Base-by-base conservation (phyloP, 2,797 vertebrate species). In the Chloroceryle inda region DNA sequence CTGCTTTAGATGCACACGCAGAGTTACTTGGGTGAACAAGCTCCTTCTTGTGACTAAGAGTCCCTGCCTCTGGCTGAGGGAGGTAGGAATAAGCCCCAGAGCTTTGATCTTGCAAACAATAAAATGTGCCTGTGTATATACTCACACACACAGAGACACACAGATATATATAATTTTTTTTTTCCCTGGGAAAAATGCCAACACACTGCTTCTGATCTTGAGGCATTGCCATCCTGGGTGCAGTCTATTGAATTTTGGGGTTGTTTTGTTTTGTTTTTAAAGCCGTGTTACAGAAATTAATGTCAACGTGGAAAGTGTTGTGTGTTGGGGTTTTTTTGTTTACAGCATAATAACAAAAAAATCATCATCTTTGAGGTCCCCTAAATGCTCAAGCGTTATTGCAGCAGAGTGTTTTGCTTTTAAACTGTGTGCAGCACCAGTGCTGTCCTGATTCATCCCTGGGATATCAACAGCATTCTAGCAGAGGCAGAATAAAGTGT, bases 181-280 rank as follows among this genome's bases (percentile, higher is more conserved):
- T 10, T 75, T 62, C 24, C 8, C 64, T 78, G 86, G 88, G 89
- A 92, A 95, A 84, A 89, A 66, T 85, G 91, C 89, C 92, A 95
- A 68, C 26, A 13, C 15, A 16, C 59, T 95, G 63, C 88, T 86
- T 90, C 83, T 84, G 23, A 76, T 95, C 88, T 87, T 91, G 93
- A 94, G 75, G 31, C 52, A 93, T 74, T 89, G 85, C 79, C 81
- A 89, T 94, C 69, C 50, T 77, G 81, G 45, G 75, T 82, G n/a
- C 58, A 73, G 79, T 81, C 84, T 88, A 47, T 75, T 87, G 84
- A 91, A 87, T 95, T 91, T 93, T 47, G 56, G 44, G 59, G 52
- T 88, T 78, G 71, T 92, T 96, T 89, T 78, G 71, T 92, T 96
- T 89, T 91, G 71, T 87, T 95, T 93, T 93, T 86, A 91, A 92